These are phyloP conservation scores for Phymanthus crucifer DNA, from an alignment of 92 coral and sea anemone species.

Conservation along the genomic window DNA sequence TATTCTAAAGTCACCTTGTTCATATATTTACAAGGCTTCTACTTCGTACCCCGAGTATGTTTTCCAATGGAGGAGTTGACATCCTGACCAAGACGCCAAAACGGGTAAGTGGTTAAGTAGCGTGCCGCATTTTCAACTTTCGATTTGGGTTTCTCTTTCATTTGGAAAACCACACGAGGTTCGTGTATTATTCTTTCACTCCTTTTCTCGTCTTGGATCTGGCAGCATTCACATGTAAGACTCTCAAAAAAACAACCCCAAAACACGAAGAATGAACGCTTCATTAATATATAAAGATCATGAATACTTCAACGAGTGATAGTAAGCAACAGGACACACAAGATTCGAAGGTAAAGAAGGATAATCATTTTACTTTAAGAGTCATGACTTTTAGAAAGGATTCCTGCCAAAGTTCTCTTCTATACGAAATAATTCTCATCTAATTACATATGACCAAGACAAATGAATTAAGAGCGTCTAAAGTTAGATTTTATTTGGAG, in stretches of 20 bases:
- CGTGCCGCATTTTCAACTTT: conserved; percentile 3
- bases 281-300: conserved; percentile 1
- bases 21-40: neutral
- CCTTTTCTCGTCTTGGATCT: neutral
- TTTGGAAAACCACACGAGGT: conserved; percentile 14
- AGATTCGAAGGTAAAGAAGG: neutral
- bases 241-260: neutral
- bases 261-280: neutral
- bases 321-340: neutral
- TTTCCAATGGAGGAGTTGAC: conserved; percentile 24
- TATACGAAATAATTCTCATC: no score
- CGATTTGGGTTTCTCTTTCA: conserved; percentile 7
- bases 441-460: no score
- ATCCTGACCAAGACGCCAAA: conserved; percentile 33
- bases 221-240: neutral
- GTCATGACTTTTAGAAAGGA: neutral
- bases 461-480: no score
- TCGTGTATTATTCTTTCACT: conserved; percentile 17
- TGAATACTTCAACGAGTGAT: neutral
- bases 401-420: no score
- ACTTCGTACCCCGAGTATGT: conserved; percentile 6
- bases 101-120: conserved; percentile 22
- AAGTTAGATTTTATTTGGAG: neutral
- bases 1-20: neutral
- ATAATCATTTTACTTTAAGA: neutral